Evolutionary conservation across 2,113 vertebrate genomes (phyloP).

Genomic region (Acrocephalus arundinaceus): DNA sequence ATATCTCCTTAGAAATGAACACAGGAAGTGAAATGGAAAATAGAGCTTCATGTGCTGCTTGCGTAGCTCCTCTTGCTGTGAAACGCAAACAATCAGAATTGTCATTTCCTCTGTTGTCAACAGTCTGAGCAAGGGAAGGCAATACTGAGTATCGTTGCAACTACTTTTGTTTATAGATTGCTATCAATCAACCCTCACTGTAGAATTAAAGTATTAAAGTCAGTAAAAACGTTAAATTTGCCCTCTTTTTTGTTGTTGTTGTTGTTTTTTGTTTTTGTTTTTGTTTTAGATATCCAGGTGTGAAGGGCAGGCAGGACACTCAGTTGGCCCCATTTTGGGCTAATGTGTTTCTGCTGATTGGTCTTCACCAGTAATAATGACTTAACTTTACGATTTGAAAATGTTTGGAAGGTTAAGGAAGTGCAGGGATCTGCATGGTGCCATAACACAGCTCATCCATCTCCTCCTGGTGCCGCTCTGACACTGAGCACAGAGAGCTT

Average conservation of each 20-base stretch:
- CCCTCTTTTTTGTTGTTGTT: neutral
- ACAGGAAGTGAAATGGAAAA: neutral
- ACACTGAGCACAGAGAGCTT: neutral
- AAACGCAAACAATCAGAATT: neutral
- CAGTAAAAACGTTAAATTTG: neutral
- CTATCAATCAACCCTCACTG: neutral
- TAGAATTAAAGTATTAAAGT: neutral
- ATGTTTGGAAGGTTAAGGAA: neutral
- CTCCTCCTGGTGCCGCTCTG: neutral
- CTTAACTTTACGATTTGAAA: neutral
- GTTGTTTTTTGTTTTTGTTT: too few species aligned
- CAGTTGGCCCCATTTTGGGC: neutral
- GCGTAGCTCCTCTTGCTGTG: neutral
- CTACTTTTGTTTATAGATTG: neutral
- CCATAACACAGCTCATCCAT: neutral
- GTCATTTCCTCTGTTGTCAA: neutral
- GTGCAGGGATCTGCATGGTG: neutral
- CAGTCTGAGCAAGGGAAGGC: neutral
- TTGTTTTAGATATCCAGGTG: too few species aligned
- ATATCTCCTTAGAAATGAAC: neutral
- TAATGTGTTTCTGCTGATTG: neutral
- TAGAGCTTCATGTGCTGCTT: neutral
- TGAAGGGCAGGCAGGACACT: neutral
- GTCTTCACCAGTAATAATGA: neutral
- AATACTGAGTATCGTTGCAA: neutral